Conservation (phyloP, 2,888 invertebrate species). For the Drosophila leonis region DNA sequence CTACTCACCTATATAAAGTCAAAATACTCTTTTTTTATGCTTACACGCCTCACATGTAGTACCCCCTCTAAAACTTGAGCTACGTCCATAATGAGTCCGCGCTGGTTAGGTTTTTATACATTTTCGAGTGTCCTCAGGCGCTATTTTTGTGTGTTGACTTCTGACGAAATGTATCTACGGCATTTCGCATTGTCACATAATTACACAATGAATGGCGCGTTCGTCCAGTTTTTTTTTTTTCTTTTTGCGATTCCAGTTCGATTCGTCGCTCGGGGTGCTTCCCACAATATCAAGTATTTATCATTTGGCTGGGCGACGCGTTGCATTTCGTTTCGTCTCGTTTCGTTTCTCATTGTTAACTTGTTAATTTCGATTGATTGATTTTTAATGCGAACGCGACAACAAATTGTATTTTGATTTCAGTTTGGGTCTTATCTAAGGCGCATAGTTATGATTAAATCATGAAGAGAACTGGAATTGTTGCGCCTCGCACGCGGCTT, state of each 20-base stretch:
- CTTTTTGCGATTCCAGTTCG: slow-evolving; percentile 21
- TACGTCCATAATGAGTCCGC: slow-evolving; percentile 4
- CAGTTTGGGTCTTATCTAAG: slow-evolving; percentile 35
- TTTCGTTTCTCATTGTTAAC: slow-evolving; percentile 69
- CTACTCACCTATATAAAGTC: neutral
- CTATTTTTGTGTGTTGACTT: slow-evolving; percentile 49
- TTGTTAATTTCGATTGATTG: slow-evolving; percentile 83
- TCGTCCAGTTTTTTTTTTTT: slow-evolving; percentile 13
- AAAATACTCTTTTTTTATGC: neutral
- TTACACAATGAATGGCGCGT: slow-evolving; percentile 67
- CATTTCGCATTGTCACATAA: slow-evolving; percentile 62
- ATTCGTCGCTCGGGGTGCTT: slow-evolving; percentile 68
- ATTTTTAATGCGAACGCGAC: slow-evolving; percentile 73
- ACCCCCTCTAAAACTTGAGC: neutral
- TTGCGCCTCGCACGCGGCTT: slow-evolving; percentile 71
- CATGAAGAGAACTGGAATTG: slow-evolving; percentile 30
- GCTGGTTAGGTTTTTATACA: slow-evolving; percentile 9
- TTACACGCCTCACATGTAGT: neutral
- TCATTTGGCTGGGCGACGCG: slow-evolving; percentile 2
- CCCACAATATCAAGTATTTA: slow-evolving; percentile 55
- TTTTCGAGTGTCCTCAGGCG: slow-evolving; percentile 52
- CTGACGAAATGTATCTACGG: slow-evolving; percentile 9
- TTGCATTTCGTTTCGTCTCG: neutral
- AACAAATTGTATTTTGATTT: slow-evolving; percentile 56
- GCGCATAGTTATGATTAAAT: slow-evolving; percentile 78